Conservation (phyloP, 2,888 invertebrate genomes). For the Rhagium mordax region DNA sequence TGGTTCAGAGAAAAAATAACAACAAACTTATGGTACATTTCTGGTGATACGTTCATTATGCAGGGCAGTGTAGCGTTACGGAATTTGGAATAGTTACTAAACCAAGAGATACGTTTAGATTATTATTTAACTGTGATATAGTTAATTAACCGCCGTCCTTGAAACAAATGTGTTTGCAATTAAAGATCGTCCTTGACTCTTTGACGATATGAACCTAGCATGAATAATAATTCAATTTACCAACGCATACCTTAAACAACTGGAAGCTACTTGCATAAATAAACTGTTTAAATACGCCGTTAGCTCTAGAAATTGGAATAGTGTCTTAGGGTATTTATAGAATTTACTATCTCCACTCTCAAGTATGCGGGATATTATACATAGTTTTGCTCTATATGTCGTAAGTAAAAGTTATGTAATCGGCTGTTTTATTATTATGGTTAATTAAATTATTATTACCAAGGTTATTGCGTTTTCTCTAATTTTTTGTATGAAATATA, state of each 20-base stretch:
- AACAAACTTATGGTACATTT: no score
- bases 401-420: no score
- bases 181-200: neutral
- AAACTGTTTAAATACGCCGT: neutral
- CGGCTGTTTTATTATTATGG: no score
- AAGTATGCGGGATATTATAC: neutral
- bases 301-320: neutral
- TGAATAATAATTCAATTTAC: neutral
- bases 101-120: no score
- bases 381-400: no score
- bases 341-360: neutral
- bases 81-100: no score
- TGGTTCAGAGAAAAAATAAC: no score
- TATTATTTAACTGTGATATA: neutral
- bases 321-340: neutral
- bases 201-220: neutral
- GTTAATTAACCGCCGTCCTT: neutral
- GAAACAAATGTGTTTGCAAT: slow-evolving; percentile 10
- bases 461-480: no score
- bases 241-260: neutral
- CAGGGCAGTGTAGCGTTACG: no score
- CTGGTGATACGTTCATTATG: no score
- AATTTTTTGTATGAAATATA: no score
- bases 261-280: neutral
- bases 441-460: no score